Evolutionary conservation across 2,888 invertebrate species (phyloP).

Genomic region (Oscheius sp.): DNA sequence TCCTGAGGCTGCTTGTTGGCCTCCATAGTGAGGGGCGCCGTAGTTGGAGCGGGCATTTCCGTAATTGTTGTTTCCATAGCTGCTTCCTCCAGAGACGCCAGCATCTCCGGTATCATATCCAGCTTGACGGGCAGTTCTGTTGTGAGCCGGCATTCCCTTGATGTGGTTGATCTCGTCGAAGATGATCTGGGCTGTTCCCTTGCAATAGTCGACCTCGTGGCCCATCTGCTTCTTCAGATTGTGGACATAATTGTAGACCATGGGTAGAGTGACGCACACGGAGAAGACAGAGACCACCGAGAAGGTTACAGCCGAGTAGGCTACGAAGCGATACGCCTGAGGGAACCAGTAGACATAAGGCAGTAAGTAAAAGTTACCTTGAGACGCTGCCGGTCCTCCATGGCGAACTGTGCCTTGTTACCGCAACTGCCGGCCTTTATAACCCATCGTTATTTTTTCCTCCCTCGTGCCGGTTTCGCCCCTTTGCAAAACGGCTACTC

Average conservation of each 20-base stretch:
- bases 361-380: conserved; percentile 6
- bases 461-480: conserved; percentile 21
- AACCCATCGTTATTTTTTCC: background rate
- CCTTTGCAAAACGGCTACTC: conserved; percentile 9
- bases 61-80: background rate
- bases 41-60: background rate
- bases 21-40: conserved; percentile 6
- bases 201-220: conserved; percentile 30
- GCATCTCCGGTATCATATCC: conserved; percentile 46
- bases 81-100: conserved; percentile 3
- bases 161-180: conserved; percentile 60
- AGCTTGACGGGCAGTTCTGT: conserved; percentile 64
- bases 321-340: conserved; percentile 32
- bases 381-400: conserved; percentile 31
- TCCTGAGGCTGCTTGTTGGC: conserved; percentile 18
- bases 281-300: conserved; percentile 33
- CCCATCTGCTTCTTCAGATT: conserved; percentile 27
- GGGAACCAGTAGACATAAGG: background rate
- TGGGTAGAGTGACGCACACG: conserved; percentile 23
- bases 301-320: conserved; percentile 29
- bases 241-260: conserved; percentile 33
- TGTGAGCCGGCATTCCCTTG: conserved; percentile 53
- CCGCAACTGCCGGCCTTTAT: conserved; percentile 4
- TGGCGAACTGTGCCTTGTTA: conserved; percentile 7
- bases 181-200: conserved; percentile 58